These are phyloP conservation scores for Ictalurus furcatus DNA, from an alignment of 2,113 vertebrate species.

Conservation along the genomic window DNA sequence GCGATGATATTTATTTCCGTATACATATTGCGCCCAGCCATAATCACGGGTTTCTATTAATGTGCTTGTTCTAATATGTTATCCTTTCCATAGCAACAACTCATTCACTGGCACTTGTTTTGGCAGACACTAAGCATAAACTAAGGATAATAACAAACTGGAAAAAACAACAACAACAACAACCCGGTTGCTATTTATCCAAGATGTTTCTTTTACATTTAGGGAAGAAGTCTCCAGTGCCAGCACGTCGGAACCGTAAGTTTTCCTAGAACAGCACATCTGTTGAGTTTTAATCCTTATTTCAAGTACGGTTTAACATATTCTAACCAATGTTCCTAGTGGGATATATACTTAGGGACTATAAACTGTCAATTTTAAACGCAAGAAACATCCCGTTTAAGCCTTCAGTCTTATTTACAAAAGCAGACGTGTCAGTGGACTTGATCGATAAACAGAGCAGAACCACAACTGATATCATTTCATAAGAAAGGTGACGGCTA, in stretches of 20 bases:
- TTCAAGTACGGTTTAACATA: neutral
- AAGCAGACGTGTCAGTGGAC: neutral
- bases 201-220: neutral
- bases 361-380: neutral
- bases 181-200: neutral
- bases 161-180: too few species aligned
- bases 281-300: neutral
- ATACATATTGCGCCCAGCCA: neutral
- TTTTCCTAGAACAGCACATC: neutral
- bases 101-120: neutral
- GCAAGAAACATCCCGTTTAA: neutral
- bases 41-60: neutral
- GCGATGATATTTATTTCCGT: neutral
- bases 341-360: neutral
- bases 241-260: neutral
- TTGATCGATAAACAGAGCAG: slow-evolving; percentile 34
- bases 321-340: neutral
- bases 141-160: neutral
- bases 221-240: neutral
- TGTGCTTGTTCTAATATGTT: neutral
- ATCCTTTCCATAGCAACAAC: neutral
- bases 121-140: neutral
- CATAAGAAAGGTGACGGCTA: slow-evolving; percentile 4
- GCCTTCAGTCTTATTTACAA: neutral
- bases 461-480: slow-evolving; percentile 30